Evolutionary conservation across 1,140 invertebrate species (phyloP).

Genomic region (Drosophila sp.): DNA sequence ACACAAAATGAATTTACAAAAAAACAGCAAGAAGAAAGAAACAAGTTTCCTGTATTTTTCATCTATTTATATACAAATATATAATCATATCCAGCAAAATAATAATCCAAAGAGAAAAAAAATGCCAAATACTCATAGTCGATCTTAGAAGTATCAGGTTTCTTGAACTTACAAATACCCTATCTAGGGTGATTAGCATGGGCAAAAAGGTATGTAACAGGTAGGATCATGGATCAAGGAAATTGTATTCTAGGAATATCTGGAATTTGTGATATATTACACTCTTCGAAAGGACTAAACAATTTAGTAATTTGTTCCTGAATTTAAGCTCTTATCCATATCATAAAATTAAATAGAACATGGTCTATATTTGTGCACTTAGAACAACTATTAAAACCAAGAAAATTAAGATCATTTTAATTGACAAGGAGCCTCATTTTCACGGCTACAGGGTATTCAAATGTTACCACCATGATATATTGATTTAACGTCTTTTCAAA

Average conservation of each 20-base stretch:
- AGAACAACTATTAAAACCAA: too few relatives aligned
- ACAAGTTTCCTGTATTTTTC: constrained; percentile 60
- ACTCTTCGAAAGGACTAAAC: too few relatives aligned
- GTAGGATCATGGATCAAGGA: too few relatives aligned
- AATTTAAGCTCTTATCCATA: too few relatives aligned
- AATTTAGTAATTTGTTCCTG: too few relatives aligned
- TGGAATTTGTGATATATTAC: too few relatives aligned
- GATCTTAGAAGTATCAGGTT: constrained; percentile 18
- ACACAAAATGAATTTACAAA: constrained; percentile 5
- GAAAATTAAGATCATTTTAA: too few relatives aligned
- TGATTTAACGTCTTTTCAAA: constrained; percentile 20
- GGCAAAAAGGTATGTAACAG: too few relatives aligned
- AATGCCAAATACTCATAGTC: background rate
- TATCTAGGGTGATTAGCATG: background rate
- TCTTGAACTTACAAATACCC: constrained; percentile 41
- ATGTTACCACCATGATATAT: constrained; percentile 38
- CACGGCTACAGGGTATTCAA: constrained; percentile 24
- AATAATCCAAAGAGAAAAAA: background rate
- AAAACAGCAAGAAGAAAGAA: constrained; percentile 31
- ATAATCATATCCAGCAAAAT: background rate
- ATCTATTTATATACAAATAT: constrained; percentile 10
- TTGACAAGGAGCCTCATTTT: too few relatives aligned
- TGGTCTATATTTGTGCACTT: too few relatives aligned
- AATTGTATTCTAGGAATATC: too few relatives aligned
- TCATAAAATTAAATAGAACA: too few relatives aligned